Evolutionary conservation across 2,113 vertebrate species (phyloP).

Genomic region (Capra hircus): DNA sequence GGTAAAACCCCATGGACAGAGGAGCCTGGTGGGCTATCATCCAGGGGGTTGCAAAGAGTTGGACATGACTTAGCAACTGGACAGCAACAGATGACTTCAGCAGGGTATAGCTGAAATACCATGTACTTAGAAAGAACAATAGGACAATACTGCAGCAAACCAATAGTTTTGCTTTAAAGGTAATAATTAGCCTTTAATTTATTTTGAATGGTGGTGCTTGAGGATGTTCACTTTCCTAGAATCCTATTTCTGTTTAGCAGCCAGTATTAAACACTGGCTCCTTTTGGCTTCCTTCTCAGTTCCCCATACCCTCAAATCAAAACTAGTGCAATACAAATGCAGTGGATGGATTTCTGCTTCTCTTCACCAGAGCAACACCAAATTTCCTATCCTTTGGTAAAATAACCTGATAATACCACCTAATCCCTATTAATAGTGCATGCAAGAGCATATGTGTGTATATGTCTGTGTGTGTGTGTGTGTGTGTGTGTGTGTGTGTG

Average conservation of each 20-base stretch:
- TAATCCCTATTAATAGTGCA: not conserved
- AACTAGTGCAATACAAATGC: not conserved
- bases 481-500: not conserved
- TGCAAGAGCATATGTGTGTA: not conserved
- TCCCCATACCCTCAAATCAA: not conserved
- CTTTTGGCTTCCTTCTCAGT: not conserved
- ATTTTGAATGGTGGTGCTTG: not conserved
- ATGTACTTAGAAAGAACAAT: not conserved
- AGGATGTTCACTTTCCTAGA: not conserved
- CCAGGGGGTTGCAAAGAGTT: not conserved
- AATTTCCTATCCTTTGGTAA: not conserved
- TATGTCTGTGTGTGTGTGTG: not conserved
- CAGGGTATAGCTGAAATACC: not conserved
- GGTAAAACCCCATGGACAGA: not conserved
- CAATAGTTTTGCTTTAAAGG: not conserved
- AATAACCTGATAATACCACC: not conserved
- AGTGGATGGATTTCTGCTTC: not conserved
- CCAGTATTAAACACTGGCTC: not conserved
- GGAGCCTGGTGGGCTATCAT: not conserved
- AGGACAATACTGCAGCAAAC: not conserved
- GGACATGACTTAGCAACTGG: not conserved
- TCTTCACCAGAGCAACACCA: not conserved
- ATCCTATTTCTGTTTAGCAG: not conserved
- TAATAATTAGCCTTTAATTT: not conserved
- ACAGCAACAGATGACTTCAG: not conserved